A percentile compares a stretch with the other conserved stretches of the same genome.
Evolutionary conservation across 2,888 invertebrate genomes (phyloP).

Genomic region (Dasysyrphus tricinctus): DNA sequence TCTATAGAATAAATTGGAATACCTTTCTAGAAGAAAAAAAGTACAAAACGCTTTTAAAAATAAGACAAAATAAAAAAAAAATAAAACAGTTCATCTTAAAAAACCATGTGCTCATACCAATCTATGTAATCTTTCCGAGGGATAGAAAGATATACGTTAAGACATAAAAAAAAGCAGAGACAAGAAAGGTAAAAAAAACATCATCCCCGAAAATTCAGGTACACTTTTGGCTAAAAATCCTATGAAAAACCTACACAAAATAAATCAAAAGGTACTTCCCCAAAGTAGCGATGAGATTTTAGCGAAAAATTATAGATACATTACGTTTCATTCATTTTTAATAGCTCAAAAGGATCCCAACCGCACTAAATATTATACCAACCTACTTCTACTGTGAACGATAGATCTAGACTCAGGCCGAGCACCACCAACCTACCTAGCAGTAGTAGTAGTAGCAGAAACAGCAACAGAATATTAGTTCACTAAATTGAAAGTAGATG

Average conservation of each 20-base stretch:
- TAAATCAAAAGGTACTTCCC: constrained; percentile 44
- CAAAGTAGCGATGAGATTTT: constrained; percentile 64
- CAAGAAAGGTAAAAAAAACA: too few species aligned
- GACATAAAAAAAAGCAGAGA: constrained; percentile 1
- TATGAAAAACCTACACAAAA: constrained; percentile 46
- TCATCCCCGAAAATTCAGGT: constrained; percentile 33
- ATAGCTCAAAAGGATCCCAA: constrained; percentile 56
- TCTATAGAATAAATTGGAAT: constrained; percentile 62
- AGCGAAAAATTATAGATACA: constrained; percentile 74
- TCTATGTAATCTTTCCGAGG: constrained; percentile 49
- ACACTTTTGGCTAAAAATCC: constrained; percentile 41
- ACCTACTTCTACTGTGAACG: not conserved
- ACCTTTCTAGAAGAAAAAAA: constrained; percentile 42
- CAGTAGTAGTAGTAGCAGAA: not conserved
- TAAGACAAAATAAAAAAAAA: not conserved
- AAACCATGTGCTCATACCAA: constrained; percentile 65
- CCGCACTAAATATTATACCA: not conserved
- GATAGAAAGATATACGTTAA: constrained; percentile 29
- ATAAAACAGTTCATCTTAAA: constrained; percentile 38
- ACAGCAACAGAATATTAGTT: constrained; percentile 4
- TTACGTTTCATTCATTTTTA: constrained; percentile 73
- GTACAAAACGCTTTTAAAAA: constrained; percentile 28
- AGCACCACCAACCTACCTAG: not conserved
- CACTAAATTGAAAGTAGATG: constrained; percentile 38
- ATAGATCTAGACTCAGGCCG: not conserved